phyloP scores from a whole-genome alignment of 2,797 vertebrate species.

The Botia kubotai region DNA sequence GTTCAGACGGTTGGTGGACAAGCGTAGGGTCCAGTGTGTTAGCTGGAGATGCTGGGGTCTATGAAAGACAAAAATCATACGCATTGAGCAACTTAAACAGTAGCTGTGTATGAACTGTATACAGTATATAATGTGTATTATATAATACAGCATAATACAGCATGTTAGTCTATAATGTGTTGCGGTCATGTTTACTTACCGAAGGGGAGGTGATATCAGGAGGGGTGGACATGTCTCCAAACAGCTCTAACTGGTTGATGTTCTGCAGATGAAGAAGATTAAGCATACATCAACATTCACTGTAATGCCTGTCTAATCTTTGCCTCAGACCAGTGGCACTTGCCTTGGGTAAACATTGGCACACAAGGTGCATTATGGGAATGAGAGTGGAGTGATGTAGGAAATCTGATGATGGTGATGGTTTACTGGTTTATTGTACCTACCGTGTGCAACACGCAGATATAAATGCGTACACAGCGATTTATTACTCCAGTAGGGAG shows the following conservation, averaged over 20 bases:
- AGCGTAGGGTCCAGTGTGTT: constrained; percentile 93
- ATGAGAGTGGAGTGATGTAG: constrained; percentile 33
- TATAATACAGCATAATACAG: background rate
- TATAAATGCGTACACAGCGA: background rate
- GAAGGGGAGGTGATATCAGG: constrained; percentile 98
- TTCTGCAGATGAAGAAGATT: constrained; percentile 83
- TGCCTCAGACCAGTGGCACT: constrained; percentile 16
- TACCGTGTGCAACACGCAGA: background rate
- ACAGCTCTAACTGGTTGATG: constrained; percentile 99
- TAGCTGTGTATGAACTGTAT: background rate
- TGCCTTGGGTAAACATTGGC: constrained; percentile 38
- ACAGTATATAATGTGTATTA: background rate
- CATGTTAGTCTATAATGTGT: background rate
- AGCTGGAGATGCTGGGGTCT: constrained; percentile 98
- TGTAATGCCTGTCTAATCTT: background rate
- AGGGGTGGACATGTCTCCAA: constrained; percentile 99
- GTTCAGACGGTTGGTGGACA: constrained; percentile 90
- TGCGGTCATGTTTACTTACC: constrained; percentile 79
- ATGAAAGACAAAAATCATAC: constrained; percentile 45
- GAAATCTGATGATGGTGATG: constrained; percentile 16
- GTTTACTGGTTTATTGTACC: background rate
- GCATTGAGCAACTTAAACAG: background rate
- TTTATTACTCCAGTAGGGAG: background rate
- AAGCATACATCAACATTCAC: background rate
- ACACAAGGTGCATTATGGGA: constrained; percentile 10